Conservation (phyloP, 2,113 vertebrate species). For the Alligator sinensis region DNA sequence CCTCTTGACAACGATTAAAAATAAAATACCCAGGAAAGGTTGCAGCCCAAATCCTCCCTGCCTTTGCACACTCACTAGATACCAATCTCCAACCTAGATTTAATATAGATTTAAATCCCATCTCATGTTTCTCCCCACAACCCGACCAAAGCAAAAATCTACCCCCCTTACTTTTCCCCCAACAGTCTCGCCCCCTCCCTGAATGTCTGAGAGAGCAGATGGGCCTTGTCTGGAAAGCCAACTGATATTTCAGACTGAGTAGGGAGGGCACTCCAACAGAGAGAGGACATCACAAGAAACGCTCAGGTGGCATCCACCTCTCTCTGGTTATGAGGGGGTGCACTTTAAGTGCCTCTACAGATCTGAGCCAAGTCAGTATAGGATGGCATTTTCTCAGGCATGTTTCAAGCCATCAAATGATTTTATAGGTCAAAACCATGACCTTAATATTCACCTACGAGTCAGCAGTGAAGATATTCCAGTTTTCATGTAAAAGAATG, state of each 20-base stretch:
- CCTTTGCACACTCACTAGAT: no score
- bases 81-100: background rate
- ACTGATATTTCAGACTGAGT: fast-evolving
- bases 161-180: background rate
- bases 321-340: fast-evolving
- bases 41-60: background rate
- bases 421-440: background rate
- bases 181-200: fast-evolving
- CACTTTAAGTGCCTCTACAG: background rate
- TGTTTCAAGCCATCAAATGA: background rate
- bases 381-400: background rate
- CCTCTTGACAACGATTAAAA: background rate
- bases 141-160: background rate
- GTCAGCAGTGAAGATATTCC: background rate
- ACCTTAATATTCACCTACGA: background rate
- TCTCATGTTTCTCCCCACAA: background rate
- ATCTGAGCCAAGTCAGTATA: background rate
- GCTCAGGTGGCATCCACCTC: fast-evolving
- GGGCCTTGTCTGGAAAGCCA: fast-evolving
- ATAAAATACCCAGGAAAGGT: background rate
- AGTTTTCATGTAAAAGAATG: fast-evolving
- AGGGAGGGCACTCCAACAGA: background rate
- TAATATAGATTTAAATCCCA: background rate
- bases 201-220: fast-evolving
- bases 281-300: fast-evolving